Conservation (phyloP, 2,797 vertebrate genomes). For the Pantherophis alleghaniensis region DNA sequence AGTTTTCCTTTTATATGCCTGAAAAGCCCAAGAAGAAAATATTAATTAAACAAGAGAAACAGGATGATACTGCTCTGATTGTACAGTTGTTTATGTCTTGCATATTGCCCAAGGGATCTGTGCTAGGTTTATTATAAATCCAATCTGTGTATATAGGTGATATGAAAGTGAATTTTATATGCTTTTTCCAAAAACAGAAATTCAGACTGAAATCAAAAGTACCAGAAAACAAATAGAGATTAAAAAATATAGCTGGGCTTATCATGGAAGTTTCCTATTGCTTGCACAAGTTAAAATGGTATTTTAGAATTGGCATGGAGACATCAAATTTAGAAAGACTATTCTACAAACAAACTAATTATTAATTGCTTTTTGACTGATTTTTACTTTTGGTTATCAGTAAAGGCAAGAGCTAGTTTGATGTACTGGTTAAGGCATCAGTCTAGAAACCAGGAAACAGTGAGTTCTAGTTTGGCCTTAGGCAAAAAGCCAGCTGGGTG, state of each 20-base stretch:
- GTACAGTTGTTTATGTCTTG: not conserved
- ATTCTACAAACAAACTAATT: not conserved
- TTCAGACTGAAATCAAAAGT: conserved; percentile 7
- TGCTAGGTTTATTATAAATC: not conserved
- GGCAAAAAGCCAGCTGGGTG: not conserved
- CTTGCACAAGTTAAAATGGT: not conserved
- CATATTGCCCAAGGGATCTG: not conserved
- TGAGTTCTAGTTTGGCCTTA: not conserved
- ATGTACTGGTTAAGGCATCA: not conserved
- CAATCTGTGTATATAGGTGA: not conserved
- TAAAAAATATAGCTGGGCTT: not conserved
- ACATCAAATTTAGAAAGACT: not conserved
- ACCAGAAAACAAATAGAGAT: not conserved
- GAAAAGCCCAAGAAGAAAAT: conserved; percentile 63
- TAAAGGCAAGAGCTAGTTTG: not conserved
- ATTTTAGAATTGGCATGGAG: not conserved
- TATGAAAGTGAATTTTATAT: not conserved
- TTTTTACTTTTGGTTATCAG: not conserved
- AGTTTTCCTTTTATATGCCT: conserved; percentile 99
- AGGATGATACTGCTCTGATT: not conserved
- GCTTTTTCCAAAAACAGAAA: not conserved
- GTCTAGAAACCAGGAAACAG: not conserved
- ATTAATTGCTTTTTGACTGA: not conserved
- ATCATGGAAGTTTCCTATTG: not conserved
- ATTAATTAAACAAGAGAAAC: conserved; percentile 19